Evolutionary conservation across 2,888 invertebrate genomes (phyloP), one percentile per base, ranked within the genome.

Genomic region (Platycheirus rosarum): DNA sequence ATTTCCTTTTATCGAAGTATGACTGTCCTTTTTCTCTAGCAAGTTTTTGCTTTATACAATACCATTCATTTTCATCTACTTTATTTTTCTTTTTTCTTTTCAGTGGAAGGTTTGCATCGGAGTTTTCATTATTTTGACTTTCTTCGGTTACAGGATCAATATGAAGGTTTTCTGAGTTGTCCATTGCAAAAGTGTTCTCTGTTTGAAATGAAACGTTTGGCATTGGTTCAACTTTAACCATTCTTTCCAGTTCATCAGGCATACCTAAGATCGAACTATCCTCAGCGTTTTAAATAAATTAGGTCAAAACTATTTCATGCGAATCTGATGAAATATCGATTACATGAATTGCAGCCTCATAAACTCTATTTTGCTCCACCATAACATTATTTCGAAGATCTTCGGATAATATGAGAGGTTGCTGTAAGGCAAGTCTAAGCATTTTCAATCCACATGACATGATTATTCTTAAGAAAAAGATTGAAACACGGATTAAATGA

Each of bases 391-490:
- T 57, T 42, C 16, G 42, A 42, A 57, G 26, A 26, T 57, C 9
- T 57, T 57, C 57, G 9, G 42, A 42, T 42, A 57, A 2, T 40
- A 57, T 5, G 4, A 42, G 37, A 2, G 23, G 42, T 26, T 26
- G 13, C n/a, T 57, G 7, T 26, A 20, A 9, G 23, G 42, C 57
- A 14, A 60, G 57, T 9, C 16, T 60, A 29, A 42, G 57, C 57
- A 60, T 60, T 60, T 44, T 42, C 18, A 42, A 16, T 11, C 57
- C 57, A 60, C 57, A 42, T 60, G 57, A 42, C 57, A 60, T 60
- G 16, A 55, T 57, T 57, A 42, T 42, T 57, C 42, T 57, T 57
- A 23, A 23, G 23, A 23, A 23, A 23, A 23, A 23, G 23, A 23
- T 23, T 23, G 23, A 23, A 2, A 4, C 23, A 23, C 2, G 6